Conservation (phyloP, 2,888 invertebrate species). For the Yponomeuta plumbellus region DNA sequence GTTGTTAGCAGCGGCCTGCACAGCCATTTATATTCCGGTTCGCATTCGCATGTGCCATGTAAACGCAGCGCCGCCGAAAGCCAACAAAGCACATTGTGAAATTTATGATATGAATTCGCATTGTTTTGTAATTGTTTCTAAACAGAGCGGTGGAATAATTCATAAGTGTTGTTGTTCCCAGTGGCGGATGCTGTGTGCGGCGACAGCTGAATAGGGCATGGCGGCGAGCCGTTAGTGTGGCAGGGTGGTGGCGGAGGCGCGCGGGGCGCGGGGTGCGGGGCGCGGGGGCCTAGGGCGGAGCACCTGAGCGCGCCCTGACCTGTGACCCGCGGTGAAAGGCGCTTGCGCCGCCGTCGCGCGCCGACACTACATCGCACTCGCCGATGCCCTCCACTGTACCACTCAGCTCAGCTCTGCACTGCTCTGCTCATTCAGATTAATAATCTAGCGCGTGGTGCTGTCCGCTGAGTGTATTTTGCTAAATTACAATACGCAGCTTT, state of each 20-base stretch:
- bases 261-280: constrained; percentile 33
- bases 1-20: constrained; percentile 8
- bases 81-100: constrained; percentile 59
- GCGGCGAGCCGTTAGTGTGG: constrained; percentile 56
- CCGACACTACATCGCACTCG: constrained; percentile 23
- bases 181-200: constrained; percentile 54
- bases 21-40: constrained; percentile 13
- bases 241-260: constrained; percentile 28
- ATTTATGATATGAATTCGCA: constrained; percentile 63
- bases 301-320: constrained; percentile 77
- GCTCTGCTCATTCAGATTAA: not conserved
- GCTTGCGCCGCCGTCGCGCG: constrained; percentile 34
- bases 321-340: constrained; percentile 75
- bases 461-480: not conserved
- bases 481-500: too few relatives aligned
- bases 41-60: constrained; percentile 15
- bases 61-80: constrained; percentile 31
- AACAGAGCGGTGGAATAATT: constrained; percentile 66
- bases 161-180: constrained; percentile 65
- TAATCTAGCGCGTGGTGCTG: not conserved
- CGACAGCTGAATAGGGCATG: constrained; percentile 73
- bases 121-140: constrained; percentile 72
- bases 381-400: constrained; percentile 19
- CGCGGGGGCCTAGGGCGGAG: constrained; percentile 58
- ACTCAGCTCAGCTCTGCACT: not conserved